phyloP scores from a whole-genome alignment of 2,888 invertebrate genomes.

The Philereme vetulata region DNA sequence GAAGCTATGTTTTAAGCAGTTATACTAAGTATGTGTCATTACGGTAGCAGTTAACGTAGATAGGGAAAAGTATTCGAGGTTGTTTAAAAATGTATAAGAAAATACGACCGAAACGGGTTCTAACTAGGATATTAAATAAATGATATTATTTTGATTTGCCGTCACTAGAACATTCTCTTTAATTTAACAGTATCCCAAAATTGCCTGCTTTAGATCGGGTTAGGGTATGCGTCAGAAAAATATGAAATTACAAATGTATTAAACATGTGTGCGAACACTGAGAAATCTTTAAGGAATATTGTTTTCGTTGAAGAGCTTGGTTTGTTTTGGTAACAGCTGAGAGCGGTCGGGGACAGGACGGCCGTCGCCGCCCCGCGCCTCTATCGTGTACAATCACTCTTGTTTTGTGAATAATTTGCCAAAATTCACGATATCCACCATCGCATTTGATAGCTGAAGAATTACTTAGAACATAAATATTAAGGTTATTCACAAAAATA shows the following conservation, averaged over 20 bases:
- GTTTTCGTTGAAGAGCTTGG: conserved; percentile 47
- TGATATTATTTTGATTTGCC: too few species aligned
- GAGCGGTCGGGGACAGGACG: conserved; percentile 57
- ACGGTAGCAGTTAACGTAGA: conserved; percentile 11
- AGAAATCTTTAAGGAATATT: conserved; percentile 36
- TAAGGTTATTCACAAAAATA: conserved; percentile 9
- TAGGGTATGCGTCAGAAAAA: conserved; percentile 1
- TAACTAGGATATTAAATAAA: too few species aligned
- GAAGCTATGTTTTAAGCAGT: conserved; percentile 23
- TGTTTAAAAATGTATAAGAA: neutral
- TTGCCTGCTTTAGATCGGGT: neutral
- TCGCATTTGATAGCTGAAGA: conserved; percentile 33
- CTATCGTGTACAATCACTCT: conserved; percentile 60
- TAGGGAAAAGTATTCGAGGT: neutral
- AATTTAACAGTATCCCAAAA: neutral
- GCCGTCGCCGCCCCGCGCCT: conserved; percentile 59
- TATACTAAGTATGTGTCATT: conserved; percentile 27
- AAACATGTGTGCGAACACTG: conserved; percentile 25
- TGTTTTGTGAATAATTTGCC: conserved; percentile 55
- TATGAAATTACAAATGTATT: conserved; percentile 14
- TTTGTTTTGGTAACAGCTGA: conserved; percentile 53
- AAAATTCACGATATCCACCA: conserved; percentile 50
- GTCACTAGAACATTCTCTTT: neutral
- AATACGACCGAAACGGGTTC: too few species aligned
- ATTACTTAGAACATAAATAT: conserved; percentile 33